These are phyloP conservation scores for Falco punctatus DNA, from an alignment of 2,113 vertebrate species.

Conservation along the genomic window DNA sequence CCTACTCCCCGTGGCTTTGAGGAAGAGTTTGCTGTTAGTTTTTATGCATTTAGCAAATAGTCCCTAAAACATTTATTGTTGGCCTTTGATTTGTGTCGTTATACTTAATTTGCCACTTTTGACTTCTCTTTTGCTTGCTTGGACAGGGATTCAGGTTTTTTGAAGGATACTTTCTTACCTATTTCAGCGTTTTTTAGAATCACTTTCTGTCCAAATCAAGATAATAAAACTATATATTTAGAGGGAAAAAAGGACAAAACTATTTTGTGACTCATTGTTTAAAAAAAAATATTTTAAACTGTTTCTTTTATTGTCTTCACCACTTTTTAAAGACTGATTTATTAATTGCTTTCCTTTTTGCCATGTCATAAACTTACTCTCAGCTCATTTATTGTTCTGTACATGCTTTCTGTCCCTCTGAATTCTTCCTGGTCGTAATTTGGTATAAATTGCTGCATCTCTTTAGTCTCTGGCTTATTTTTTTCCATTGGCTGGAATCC, in stretches of 20 bases:
- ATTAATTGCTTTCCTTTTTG: conserved; percentile 2
- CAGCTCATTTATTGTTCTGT: background rate
- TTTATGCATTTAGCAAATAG: background rate
- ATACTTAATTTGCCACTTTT: background rate
- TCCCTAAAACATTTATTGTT: background rate
- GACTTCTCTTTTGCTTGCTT: background rate
- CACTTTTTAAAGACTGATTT: background rate
- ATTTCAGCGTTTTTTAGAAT: background rate
- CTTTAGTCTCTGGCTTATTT: background rate
- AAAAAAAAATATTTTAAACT: background rate
- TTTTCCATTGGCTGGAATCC: background rate
- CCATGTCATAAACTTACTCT: background rate
- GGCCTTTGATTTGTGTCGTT: background rate
- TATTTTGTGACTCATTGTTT: background rate
- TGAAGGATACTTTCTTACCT: background rate
- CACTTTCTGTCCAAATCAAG: background rate
- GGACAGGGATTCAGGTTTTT: background rate
- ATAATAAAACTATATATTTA: background rate
- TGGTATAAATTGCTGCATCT: background rate
- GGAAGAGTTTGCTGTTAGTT: background rate
- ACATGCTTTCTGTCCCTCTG: background rate
- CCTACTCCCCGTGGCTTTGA: background rate
- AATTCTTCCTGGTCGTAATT: background rate
- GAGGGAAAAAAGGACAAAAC: background rate
- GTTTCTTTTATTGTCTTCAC: background rate